phyloP scores from a whole-genome alignment of 2,888 invertebrate genomes.

The Mylabris sibirica region DNA sequence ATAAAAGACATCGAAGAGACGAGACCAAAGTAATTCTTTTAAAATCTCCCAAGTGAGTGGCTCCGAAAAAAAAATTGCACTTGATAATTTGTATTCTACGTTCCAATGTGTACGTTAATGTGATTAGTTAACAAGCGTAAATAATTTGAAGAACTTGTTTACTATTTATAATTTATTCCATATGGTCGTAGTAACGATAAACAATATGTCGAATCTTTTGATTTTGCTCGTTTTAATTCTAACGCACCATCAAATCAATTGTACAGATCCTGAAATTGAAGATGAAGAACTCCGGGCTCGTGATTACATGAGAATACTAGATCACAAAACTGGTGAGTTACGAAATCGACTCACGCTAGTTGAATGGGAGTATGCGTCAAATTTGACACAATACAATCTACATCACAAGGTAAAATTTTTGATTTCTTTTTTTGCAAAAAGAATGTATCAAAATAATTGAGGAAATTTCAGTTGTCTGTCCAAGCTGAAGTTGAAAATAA shows the following conservation, averaged over 20 bases:
- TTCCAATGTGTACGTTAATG: neutral
- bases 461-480: conserved; percentile 54
- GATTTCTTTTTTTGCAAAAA: neutral
- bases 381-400: conserved; percentile 77
- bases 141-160: conserved; percentile 11
- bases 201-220: neutral
- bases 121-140: conserved; percentile 4
- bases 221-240: neutral
- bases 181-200: neutral
- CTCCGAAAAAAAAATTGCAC: neutral
- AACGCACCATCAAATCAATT: neutral
- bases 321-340: conserved; percentile 67
- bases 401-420: conserved; percentile 62
- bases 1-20: conserved; percentile 12
- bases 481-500: conserved; percentile 62
- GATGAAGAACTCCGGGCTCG: conserved; percentile 68
- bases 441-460: neutral
- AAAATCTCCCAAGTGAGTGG: neutral
- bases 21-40: neutral
- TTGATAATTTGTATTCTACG: neutral
- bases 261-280: conserved; percentile 57
- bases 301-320: conserved; percentile 69
- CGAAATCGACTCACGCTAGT: conserved; percentile 69
- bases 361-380: conserved; percentile 79
- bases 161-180: neutral